Percentiles rank a stretch among this genome's conserved stretches.
Evolutionary conservation across 30 jellyfish, hydroid and myxozoan species (phyloP).

Genomic region (Pelagia noctiluca): DNA sequence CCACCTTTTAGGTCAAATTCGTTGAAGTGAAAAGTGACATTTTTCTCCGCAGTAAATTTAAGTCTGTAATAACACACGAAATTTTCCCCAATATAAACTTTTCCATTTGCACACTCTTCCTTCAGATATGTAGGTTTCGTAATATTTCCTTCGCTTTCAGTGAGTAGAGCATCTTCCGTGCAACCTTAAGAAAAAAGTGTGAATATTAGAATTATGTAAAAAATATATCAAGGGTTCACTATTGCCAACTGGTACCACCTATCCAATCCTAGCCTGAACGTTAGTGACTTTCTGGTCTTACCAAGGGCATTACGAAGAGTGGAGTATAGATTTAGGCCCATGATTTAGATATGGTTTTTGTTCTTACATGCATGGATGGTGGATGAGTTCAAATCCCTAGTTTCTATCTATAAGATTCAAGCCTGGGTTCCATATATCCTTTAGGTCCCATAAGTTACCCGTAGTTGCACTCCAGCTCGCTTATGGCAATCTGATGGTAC

Average conservation of each 20-base stretch:
- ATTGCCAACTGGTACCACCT: no score
- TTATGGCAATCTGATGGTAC: no score
- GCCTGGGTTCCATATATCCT: no score
- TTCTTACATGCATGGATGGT: not conserved
- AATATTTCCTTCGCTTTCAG: not conserved
- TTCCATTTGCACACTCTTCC: not conserved
- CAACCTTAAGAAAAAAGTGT: not conserved
- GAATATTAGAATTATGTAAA: no score
- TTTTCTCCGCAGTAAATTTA: not conserved
- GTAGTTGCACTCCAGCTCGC: no score
- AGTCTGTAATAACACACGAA: not conserved
- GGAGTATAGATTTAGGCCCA: not conserved
- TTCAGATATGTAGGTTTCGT: not conserved
- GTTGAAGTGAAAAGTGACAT: not conserved
- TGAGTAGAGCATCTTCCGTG: not conserved
- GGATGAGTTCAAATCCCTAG: no score
- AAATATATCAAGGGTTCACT: not conserved
- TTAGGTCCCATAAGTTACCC: no score
- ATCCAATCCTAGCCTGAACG: no score
- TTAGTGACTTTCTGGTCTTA: not conserved
- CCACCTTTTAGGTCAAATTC: not conserved
- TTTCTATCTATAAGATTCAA: no score
- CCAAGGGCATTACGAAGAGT: not conserved
- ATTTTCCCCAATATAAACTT: not conserved
- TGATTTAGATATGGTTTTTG: not conserved